Base-by-base conservation (phyloP, 2,113 vertebrate species). In the Ctenodactylus gundi region DNA sequence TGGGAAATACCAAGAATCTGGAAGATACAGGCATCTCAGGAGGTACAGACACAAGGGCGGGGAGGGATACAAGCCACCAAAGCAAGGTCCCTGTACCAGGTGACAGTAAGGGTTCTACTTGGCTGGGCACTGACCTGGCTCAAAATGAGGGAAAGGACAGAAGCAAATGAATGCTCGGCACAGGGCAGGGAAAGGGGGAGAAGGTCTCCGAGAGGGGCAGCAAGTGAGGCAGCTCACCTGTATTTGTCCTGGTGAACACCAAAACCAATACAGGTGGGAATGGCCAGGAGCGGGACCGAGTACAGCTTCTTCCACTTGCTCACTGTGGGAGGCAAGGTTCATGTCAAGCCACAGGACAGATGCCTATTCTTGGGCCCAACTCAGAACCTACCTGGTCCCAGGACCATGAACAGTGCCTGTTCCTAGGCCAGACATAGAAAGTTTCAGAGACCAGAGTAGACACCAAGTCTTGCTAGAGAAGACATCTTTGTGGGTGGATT, bases 1-100 rank as follows among this genome's bases (percentile, higher is more conserved):
- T 95, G 86, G 98, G 98, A 92, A 99, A 98, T 95, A 99, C 98
- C 96, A 99, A 96, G 98, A 99, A 99, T 98, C 99, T 99, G 72
- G 20, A 97, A 95, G 65, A 97, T 55, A 97, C 9, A 86, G 90
- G 14, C 21, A 34, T 31, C 81, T 44, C 70, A 13, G 68, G 46
- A 76, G 13, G 41, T 20, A 17, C 44, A 17, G 51, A 53, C 10
- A 25, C 0, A 1, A 4, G 55, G 13, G 29, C 13, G 0, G 1
- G 58, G 29, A 39, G 31, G 85, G 57, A 49, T 4, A 46, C 1
- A 0, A 36, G 39, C 6, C 53, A n/a, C 18, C 55, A 57, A 75
- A 78, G 77, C 8, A 3, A 39, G 58, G 46, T n/a, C 57, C 64
- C 1, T 1, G 51, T 17, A 73, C 25, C 4, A 1, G 36, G 23